phyloP scores from a whole-genome alignment of 1,140 invertebrate species.

The Caenorhabditis remanei region DNA sequence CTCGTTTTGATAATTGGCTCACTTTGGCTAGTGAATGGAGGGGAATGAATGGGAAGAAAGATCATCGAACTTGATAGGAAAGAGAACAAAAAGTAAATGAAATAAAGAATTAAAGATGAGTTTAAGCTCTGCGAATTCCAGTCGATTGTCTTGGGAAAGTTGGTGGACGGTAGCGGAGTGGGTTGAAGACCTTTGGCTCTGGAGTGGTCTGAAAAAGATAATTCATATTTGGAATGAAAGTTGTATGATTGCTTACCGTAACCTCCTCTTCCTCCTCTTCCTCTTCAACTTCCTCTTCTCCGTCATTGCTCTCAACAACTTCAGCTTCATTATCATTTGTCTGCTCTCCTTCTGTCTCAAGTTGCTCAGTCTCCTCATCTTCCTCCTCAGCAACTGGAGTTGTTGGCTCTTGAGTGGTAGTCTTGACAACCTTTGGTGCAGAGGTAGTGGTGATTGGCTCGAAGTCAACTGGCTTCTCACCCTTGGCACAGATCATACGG shows the following conservation, averaged over 20 bases:
- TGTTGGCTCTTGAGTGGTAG: neutral
- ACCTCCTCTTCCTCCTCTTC: slow-evolving; percentile 53
- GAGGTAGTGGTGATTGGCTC: slow-evolving; percentile 57
- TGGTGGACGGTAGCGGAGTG: slow-evolving; percentile 67
- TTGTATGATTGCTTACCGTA: slow-evolving; percentile 55
- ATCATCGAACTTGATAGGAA: slow-evolving; percentile 51
- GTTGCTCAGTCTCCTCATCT: slow-evolving; percentile 20
- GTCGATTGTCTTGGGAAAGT: slow-evolving; percentile 58
- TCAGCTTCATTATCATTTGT: slow-evolving; percentile 26
- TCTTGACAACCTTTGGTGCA: slow-evolving; percentile 41
- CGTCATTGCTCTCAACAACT: slow-evolving; percentile 30
- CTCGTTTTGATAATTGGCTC: slow-evolving; percentile 44
- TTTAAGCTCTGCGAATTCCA: slow-evolving; percentile 49
- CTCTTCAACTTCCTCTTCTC: slow-evolving; percentile 47
- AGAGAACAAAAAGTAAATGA: neutral
- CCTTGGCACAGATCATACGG: slow-evolving; percentile 71
- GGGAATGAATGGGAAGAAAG: slow-evolving; percentile 14
- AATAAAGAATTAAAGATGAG: neutral
- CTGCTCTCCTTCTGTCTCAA: neutral
- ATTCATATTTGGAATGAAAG: neutral
- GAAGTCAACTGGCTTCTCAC: slow-evolving; percentile 51
- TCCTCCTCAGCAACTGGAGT: slow-evolving; percentile 24
- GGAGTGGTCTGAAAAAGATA: slow-evolving; percentile 16
- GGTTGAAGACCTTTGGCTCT: slow-evolving; percentile 64
- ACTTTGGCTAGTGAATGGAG: slow-evolving; percentile 40